Evolutionary conservation across 1,140 invertebrate species (phyloP).

Genomic region (Atta colombica): DNA sequence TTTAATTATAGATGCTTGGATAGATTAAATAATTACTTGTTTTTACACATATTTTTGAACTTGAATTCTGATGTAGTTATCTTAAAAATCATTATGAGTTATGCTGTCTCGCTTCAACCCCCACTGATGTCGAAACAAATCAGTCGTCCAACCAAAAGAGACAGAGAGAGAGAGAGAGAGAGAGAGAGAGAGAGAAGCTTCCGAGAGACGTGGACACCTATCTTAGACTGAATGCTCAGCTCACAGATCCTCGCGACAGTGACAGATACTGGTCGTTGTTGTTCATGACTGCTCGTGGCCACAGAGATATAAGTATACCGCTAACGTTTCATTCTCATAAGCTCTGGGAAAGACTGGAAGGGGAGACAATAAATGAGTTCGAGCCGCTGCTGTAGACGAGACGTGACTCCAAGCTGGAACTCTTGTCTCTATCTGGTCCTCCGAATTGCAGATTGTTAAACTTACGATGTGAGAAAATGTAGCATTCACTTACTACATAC

Average conservation of each 20-base stretch:
- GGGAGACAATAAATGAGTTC: constrained; percentile 76
- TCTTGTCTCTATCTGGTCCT: constrained; percentile 40
- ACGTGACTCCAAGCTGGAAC: constrained; percentile 54
- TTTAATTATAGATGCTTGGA: neutral
- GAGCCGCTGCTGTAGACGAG: constrained; percentile 71
- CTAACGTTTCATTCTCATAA: constrained; percentile 76
- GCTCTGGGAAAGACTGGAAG: constrained; percentile 50
- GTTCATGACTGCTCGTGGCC: constrained; percentile 63
- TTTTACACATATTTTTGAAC: neutral
- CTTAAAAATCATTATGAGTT: neutral
- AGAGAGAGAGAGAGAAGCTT: constrained; percentile 23
- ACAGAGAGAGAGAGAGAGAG: neutral
- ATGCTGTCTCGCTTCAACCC: neutral
- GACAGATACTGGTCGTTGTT: constrained; percentile 78
- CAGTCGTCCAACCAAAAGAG: neutral
- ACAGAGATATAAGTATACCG: constrained; percentile 73
- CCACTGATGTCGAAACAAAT: constrained; percentile 21
- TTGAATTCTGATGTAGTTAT: neutral
- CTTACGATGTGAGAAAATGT: neutral
- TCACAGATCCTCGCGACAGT: constrained; percentile 70
- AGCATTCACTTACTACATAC: neutral
- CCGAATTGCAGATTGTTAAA: constrained; percentile 26
- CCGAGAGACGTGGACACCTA: constrained; percentile 56
- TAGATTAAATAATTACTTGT: neutral
- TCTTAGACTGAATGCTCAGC: constrained; percentile 27